phyloP scores from a whole-genome alignment of 2,888 invertebrate species.

The Pegoplata infirma region DNA sequence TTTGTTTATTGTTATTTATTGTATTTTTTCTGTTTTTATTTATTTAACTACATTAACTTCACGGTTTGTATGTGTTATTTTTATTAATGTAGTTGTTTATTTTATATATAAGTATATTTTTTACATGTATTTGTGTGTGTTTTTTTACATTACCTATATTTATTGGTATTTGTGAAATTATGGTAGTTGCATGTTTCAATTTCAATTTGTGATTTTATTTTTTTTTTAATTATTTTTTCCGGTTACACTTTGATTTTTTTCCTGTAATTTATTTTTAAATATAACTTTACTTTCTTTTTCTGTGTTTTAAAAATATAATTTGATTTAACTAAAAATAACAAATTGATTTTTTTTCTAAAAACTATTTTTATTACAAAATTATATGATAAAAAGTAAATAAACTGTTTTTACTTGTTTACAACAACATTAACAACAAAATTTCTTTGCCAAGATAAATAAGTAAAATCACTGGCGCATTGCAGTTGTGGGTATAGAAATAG shows the following conservation, averaged over 20 bases:
- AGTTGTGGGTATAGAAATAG: too few species aligned
- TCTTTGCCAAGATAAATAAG: too few species aligned
- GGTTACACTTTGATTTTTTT: neutral
- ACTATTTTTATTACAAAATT: neutral
- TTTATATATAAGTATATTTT: neutral
- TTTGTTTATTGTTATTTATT: neutral
- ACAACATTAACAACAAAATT: too few species aligned
- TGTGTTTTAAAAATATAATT: slow-evolving; percentile 5
- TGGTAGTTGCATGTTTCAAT: slow-evolving; percentile 43
- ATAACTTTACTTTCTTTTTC: neutral
- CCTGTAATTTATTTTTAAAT: neutral
- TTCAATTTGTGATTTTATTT: slow-evolving; percentile 16
- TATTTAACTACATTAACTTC: neutral
- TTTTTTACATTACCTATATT: neutral
- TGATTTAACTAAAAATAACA: neutral
- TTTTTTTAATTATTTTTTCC: slow-evolving; percentile 19
- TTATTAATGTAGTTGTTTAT: neutral
- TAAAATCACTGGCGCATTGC: too few species aligned
- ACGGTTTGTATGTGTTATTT: neutral
- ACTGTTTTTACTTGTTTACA: too few species aligned
- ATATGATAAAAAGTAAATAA: too few species aligned
- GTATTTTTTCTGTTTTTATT: neutral
- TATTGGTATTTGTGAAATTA: slow-evolving; percentile 21
- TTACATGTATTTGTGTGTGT: slow-evolving; percentile 2
- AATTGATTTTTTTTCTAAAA: neutral